A percentile compares a stretch with the other conserved stretches of the same genome.
phyloP scores from a whole-genome alignment of 2,888 invertebrate species.

The Tenthredo scrophulariae region DNA sequence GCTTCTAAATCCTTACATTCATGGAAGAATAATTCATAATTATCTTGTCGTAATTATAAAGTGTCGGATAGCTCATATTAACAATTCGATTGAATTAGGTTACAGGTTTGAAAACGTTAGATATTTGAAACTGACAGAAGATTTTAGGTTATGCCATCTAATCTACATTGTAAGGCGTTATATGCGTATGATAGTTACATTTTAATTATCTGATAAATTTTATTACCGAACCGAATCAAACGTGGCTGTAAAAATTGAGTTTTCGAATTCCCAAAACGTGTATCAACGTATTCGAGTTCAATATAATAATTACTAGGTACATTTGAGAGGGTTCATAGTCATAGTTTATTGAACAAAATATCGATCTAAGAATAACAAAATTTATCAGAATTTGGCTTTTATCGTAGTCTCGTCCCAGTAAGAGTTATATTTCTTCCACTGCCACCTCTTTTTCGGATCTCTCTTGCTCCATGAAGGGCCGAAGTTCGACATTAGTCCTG shows the following conservation, averaged over 20 bases:
- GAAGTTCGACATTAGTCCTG: slow-evolving; percentile 89
- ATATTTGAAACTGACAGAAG: not conserved
- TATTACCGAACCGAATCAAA: not conserved
- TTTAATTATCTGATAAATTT: not conserved
- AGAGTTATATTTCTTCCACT: slow-evolving; percentile 89
- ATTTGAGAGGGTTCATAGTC: not conserved
- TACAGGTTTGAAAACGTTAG: not conserved
- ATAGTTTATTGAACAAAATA: not conserved
- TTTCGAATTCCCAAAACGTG: not conserved
- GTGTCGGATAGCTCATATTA: not conserved
- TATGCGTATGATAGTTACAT: not conserved
- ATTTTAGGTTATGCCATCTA: not conserved
- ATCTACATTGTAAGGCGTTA: not conserved
- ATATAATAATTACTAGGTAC: not conserved
- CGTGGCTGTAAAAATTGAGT: not conserved
- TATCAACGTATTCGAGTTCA: not conserved
- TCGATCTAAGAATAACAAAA: not conserved
- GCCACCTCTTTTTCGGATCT: slow-evolving; percentile 84
- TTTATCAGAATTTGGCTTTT: slow-evolving; percentile 58
- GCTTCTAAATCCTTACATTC: not conserved
- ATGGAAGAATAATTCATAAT: not conserved
- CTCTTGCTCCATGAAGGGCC: slow-evolving; percentile 83
- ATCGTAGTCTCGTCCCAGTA: slow-evolving; percentile 91
- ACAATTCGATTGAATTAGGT: not conserved
- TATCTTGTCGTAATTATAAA: not conserved